These are phyloP conservation scores for Drosophila insularis DNA, from an alignment of 1,140 invertebrate genomes.

Conservation along the genomic window DNA sequence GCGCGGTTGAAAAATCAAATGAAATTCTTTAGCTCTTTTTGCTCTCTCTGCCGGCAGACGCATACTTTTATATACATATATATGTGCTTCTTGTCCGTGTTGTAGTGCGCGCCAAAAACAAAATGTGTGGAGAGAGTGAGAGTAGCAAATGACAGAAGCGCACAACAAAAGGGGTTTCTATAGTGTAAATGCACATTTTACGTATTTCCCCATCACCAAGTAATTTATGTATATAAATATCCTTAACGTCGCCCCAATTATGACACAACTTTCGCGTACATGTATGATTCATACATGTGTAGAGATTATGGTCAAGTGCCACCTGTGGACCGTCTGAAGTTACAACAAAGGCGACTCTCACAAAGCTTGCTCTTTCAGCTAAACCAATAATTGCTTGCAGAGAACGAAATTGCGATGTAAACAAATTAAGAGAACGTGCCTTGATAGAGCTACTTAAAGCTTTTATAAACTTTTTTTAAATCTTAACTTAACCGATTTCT, in stretches of 20 bases:
- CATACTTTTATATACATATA: constrained; percentile 1
- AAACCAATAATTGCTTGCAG: not conserved
- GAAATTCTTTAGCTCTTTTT: not conserved
- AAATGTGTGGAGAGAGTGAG: constrained; percentile 31
- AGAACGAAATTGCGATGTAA: not conserved
- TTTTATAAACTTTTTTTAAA: constrained; percentile 11
- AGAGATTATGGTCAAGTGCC: constrained; percentile 22
- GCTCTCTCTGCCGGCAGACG: constrained; percentile 53
- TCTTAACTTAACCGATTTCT: not conserved
- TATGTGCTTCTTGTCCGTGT: constrained; percentile 16
- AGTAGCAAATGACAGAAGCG: constrained; percentile 42
- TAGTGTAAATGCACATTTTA: not conserved
- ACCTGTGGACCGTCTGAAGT: constrained; percentile 53
- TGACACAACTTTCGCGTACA: not conserved
- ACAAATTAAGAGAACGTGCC: not conserved
- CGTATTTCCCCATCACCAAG: not conserved
- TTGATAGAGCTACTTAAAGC: not conserved
- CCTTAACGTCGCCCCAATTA: not conserved
- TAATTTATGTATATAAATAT: constrained; percentile 4
- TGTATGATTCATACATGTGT: not conserved
- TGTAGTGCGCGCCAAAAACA: constrained; percentile 69
- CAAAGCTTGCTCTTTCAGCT: constrained; percentile 37
- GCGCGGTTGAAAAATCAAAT: constrained; percentile 12
- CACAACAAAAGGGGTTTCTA: constrained; percentile 1
- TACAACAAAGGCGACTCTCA: not conserved